Evolutionary conservation across 2,113 vertebrate species (phyloP).

Genomic region (Pagrus major): DNA sequence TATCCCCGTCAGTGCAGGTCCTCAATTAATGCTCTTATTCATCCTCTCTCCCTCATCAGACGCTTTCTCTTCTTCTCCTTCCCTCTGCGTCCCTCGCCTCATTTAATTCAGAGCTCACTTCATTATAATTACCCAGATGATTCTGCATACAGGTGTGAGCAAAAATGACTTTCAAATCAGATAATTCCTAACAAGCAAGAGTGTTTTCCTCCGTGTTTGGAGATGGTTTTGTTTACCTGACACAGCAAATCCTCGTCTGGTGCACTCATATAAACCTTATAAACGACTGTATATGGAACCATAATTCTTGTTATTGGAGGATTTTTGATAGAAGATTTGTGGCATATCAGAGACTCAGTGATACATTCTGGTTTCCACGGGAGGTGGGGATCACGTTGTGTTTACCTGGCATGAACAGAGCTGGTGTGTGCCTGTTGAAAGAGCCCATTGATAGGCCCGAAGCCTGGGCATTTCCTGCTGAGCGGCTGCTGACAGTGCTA

Average conservation of each 20-base stretch:
- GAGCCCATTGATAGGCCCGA: constrained; percentile 75
- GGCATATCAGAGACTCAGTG: not conserved
- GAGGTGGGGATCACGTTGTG: constrained; percentile 52
- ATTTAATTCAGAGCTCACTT: constrained; percentile 43
- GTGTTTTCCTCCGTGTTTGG: not conserved
- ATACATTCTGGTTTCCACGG: constrained; percentile 10
- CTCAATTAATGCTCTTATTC: constrained; percentile 52
- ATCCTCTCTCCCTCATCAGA: constrained; percentile 22
- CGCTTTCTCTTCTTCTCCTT: not conserved
- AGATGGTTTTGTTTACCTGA: constrained; percentile 10
- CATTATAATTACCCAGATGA: constrained; percentile 32
- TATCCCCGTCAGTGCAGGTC: constrained; percentile 12
- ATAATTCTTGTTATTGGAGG: constrained; percentile 5
- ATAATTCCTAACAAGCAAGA: not conserved
- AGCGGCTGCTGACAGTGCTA: constrained; percentile 72
- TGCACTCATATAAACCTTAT: not conserved
- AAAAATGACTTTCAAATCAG: constrained; percentile 20
- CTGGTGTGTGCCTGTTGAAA: constrained; percentile 75
- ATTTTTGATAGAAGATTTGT: no score
- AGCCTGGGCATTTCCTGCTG: constrained; percentile 79
- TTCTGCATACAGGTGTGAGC: constrained; percentile 29
- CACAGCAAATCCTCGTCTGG: not conserved
- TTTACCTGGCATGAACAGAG: constrained; percentile 66
- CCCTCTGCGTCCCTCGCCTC: constrained; percentile 30
- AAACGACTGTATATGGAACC: no score